phyloP scores from a whole-genome alignment of 2,888 invertebrate species.

The Pherbina coryleti region DNA sequence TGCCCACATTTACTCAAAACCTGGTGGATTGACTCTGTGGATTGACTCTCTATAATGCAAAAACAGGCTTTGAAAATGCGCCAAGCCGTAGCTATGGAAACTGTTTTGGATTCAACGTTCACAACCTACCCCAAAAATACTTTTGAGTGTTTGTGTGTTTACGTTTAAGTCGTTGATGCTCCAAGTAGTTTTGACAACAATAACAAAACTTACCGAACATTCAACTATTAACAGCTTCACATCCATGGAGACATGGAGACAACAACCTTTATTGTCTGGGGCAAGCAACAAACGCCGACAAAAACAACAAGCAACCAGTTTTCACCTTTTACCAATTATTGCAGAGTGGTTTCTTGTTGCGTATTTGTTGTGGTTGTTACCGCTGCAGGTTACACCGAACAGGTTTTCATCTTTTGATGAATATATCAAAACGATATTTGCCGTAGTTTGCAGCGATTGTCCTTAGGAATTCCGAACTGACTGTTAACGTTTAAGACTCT shows the following conservation, averaged over 20 bases:
- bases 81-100: not conserved
- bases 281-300: not conserved
- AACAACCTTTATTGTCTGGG: not conserved
- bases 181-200: not conserved
- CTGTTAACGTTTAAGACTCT: no score
- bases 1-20: not conserved
- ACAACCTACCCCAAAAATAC: conserved; percentile 23
- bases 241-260: not conserved
- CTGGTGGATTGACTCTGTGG: not conserved
- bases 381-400: not conserved
- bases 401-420: not conserved
- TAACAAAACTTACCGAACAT: not conserved
- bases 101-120: conserved; percentile 5
- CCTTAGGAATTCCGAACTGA: no score
- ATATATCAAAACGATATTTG: no score
- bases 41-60: not conserved
- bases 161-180: not conserved
- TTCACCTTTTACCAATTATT: conserved; percentile 31
- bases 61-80: not conserved
- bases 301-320: conserved; percentile 35
- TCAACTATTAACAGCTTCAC: not conserved
- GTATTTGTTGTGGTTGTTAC: not conserved
- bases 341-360: not conserved
- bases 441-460: no score
- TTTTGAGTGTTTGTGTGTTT: not conserved